Evolutionary conservation across 2,113 vertebrate genomes (phyloP).

Genomic region (Pygoscelis adeliae): DNA sequence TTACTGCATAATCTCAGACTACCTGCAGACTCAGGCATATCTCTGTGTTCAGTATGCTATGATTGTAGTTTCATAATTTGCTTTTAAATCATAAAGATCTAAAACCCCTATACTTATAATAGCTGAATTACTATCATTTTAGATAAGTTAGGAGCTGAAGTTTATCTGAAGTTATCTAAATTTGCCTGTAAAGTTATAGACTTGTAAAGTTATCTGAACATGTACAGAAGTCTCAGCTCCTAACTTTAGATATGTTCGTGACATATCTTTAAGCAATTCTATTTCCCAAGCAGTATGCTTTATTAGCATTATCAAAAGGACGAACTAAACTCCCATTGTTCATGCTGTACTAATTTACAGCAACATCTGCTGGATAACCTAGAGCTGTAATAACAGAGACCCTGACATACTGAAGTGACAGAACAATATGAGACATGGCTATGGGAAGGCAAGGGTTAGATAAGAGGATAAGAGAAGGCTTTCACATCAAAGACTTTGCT

Average conservation of each 20-base stretch:
- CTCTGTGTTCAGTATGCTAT: not conserved
- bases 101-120: not conserved
- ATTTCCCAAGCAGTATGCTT: not conserved
- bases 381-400: conserved; percentile 35
- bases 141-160: not conserved
- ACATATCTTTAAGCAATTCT: not conserved
- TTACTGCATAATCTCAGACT: not conserved
- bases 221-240: not conserved
- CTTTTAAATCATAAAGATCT: not conserved
- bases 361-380: conserved; percentile 50
- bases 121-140: not conserved
- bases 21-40: not conserved
- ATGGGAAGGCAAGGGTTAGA: conserved; percentile 50
- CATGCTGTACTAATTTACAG: not conserved
- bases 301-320: conserved; percentile 1
- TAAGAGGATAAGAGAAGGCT: conserved; percentile 37
- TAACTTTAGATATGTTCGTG: not conserved
- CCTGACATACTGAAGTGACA: conserved; percentile 37
- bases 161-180: not conserved
- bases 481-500: conserved; percentile 62
- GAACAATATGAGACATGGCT: conserved; percentile 30
- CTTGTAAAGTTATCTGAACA: not conserved
- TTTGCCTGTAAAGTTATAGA: not conserved
- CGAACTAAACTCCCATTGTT: not conserved
- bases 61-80: not conserved